A percentile compares a stretch with the other conserved stretches of the same genome.
Conservation (phyloP, 2,888 invertebrate genomes). For the Orchesella flavescens region DNA sequence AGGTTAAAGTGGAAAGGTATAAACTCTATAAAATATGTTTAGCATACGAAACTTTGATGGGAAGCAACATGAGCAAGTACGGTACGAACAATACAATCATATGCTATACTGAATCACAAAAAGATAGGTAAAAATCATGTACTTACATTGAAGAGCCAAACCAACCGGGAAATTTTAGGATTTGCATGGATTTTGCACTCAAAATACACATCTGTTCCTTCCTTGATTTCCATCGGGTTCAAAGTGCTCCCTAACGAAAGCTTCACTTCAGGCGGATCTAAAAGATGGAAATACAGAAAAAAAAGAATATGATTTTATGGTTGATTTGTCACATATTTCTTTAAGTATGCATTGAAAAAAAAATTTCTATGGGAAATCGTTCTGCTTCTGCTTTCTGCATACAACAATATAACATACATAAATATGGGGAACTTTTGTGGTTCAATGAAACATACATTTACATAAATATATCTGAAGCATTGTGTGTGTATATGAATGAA, state of each 20-base stretch:
- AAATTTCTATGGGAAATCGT: neutral
- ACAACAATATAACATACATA: neutral
- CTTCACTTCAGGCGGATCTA: slow-evolving; percentile 71
- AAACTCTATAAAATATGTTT: no score
- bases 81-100: no score
- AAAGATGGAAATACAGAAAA: slow-evolving; percentile 26
- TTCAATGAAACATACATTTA: no score
- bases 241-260: slow-evolving; percentile 71
- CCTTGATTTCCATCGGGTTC: slow-evolving; percentile 71
- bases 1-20: no score
- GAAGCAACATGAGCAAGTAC: no score
- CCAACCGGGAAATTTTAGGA: slow-evolving; percentile 66
- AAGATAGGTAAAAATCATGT: neutral
- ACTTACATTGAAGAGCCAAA: slow-evolving; percentile 72
- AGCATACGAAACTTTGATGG: no score
- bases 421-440: no score
- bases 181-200: slow-evolving; percentile 70
- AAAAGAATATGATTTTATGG: slow-evolving; percentile 17
- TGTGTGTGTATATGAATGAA: neutral
- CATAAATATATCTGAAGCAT: no score
- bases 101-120: no score
- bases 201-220: slow-evolving; percentile 72
- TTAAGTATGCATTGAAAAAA: slow-evolving; percentile 54
- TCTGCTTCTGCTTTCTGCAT: neutral
- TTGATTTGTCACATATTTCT: slow-evolving; percentile 41